Conservation (phyloP, 2,797 vertebrate species). For the Hozukius guyotensis region DNA sequence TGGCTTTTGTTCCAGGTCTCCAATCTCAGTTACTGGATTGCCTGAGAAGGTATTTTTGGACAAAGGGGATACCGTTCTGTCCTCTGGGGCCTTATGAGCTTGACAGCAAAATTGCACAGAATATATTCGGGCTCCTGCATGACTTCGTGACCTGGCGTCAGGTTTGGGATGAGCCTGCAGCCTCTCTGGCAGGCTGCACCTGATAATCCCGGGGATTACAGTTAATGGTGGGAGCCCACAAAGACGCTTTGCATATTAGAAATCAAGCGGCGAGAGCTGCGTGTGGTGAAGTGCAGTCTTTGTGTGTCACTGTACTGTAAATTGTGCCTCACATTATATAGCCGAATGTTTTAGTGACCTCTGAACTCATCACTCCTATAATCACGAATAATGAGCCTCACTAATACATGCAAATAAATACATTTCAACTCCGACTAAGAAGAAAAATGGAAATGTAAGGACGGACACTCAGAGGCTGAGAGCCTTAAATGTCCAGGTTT, state of each 20-base stretch:
- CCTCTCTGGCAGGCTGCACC: slow-evolving; percentile 2
- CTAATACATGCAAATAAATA: not conserved
- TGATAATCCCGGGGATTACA: slow-evolving; percentile 32
- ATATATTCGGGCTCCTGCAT: not conserved
- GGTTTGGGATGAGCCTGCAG: slow-evolving; percentile 34
- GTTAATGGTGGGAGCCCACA: slow-evolving; percentile 7
- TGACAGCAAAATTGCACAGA: slow-evolving; percentile 3
- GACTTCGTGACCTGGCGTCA: not conserved
- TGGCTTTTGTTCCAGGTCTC: not conserved
- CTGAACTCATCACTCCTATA: no score
- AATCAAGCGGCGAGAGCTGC: not conserved
- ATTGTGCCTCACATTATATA: not conserved
- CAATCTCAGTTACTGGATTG: slow-evolving; percentile 3
- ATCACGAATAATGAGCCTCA: not conserved
- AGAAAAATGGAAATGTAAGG: not conserved
- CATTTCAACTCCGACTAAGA: not conserved
- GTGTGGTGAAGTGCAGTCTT: not conserved
- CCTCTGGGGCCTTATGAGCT: not conserved
- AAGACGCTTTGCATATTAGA: slow-evolving; percentile 11
- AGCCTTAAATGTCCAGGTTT: not conserved
- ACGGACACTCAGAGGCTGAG: not conserved
- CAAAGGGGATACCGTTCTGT: not conserved
- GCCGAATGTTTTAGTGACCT: not conserved
- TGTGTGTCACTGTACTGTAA: not conserved
- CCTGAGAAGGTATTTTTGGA: slow-evolving; percentile 31